Base-by-base conservation (phyloP, 2,888 invertebrate genomes). In the Keiferia lycopersicella region DNA sequence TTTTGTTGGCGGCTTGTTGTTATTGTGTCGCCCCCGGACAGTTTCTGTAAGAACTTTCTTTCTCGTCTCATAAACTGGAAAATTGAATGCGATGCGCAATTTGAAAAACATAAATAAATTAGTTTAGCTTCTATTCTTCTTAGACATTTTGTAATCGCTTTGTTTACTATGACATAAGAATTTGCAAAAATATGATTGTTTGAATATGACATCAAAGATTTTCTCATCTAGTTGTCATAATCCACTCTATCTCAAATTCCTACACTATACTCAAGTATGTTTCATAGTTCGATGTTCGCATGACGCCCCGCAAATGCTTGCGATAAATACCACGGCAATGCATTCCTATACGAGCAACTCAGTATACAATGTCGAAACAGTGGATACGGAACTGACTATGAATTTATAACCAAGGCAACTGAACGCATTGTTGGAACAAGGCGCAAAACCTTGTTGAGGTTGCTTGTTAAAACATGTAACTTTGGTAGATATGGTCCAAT, bases 341-440 rank as follows among this genome's bases (percentile, higher is more conserved):
- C 45, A 26, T 58, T 45, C 63, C 50, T 63, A 18, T 56, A 30
- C 10, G 14, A 6, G 16, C 26, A n/a, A 10, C 56, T n/a, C n/a
- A 16, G 10, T 58, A 22, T 38, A 41, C 64, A 50, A 61, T 64
- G 64, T 61, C 61, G 61, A 64, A 57, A 64, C 48, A 18, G 61
- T 58, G 64, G 61, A 64, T 58, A 50, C 61, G 64, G 64, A 64
- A 64, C 57, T n/a, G 61, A 38, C 45, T 61, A 26, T 48, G 61
- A 64, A 64, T 61, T 16, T 61, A 53, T 56, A 57, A 61, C 57
- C 64, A 64, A 64, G 64, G 61, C 57, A 57, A 48, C 26, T 56
- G 30, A 59, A 50, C 58, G 63, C 58, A 38, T 16, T 26, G 53
- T 20, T 39, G 20, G 20, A 11, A 26, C 26, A 26, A 26, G 26